These are phyloP conservation scores for Hypselothyrea guttata DNA, from an alignment of 2,888 invertebrate genomes.

Conservation along the genomic window DNA sequence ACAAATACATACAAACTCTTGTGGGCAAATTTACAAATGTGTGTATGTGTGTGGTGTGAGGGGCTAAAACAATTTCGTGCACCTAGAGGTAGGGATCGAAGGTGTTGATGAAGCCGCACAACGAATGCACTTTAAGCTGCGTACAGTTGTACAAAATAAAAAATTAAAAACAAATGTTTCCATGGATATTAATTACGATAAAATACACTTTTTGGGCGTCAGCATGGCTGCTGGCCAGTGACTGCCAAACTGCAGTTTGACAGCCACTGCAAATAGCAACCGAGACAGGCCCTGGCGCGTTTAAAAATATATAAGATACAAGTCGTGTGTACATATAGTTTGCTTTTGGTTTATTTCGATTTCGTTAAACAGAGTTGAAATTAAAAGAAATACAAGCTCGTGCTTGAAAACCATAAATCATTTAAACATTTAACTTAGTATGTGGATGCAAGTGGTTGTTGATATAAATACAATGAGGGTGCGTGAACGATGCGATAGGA, in stretches of 20 bases:
- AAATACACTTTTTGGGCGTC: constrained; percentile 26
- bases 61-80: constrained; percentile 51
- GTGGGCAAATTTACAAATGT: constrained; percentile 65
- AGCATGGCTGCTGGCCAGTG: constrained; percentile 38
- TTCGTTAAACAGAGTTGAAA: neutral
- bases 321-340: no score
- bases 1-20: constrained; percentile 38
- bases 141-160: constrained; percentile 17
- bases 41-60: constrained; percentile 26
- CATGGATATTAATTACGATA: constrained; percentile 14
- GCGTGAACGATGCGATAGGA: constrained; percentile 17
- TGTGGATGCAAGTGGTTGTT: no score
- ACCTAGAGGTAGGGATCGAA: constrained; percentile 27
- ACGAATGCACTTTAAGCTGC: constrained; percentile 59
- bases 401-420: neutral
- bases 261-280: constrained; percentile 17
- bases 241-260: constrained; percentile 39
- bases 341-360: no score
- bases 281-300: constrained; percentile 11
- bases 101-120: constrained; percentile 15
- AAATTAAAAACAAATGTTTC: constrained; percentile 11
- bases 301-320: neutral
- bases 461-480: neutral
- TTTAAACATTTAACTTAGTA: neutral
- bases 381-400: neutral